These are phyloP conservation scores for Drosophila paramelanica DNA, from an alignment of 2,888 invertebrate species.

Conservation along the genomic window DNA sequence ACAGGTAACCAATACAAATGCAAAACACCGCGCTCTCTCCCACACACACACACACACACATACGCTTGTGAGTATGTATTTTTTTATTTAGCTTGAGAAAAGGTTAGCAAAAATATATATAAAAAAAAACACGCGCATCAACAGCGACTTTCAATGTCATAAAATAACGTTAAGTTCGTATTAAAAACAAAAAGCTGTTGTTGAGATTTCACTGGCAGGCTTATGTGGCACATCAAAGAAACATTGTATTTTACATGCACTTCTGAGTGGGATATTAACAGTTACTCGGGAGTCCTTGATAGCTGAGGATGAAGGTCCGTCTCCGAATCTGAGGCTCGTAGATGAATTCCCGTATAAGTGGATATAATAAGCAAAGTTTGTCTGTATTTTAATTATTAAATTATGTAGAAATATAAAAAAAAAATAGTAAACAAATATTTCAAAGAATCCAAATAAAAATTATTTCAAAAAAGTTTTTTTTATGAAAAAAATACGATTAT, in stretches of 20 bases:
- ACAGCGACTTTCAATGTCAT: constrained; percentile 71
- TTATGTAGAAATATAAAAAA: too few species aligned
- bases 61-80: not conserved
- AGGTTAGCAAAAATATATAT: constrained; percentile 6
- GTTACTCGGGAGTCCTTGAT: not conserved
- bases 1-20: constrained; percentile 47
- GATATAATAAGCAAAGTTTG: not conserved
- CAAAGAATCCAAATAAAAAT: too few species aligned
- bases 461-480: too few species aligned
- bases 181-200: constrained; percentile 54
- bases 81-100: not conserved
- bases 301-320: not conserved
- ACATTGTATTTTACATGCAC: constrained; percentile 1
- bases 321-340: not conserved
- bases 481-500: too few species aligned
- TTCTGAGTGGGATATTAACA: constrained; percentile 2
- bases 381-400: too few species aligned
- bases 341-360: not conserved
- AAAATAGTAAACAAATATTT: too few species aligned
- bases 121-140: constrained; percentile 25
- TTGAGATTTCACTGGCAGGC: constrained; percentile 33
- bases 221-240: constrained; percentile 19
- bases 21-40: constrained; percentile 3
- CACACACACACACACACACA: not conserved
- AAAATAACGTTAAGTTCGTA: constrained; percentile 67